Evolutionary conservation across 2,113 vertebrate genomes (phyloP), one percentile per base, ranked within the genome.

Genomic region (Ibidorhyncha struthersii): DNA sequence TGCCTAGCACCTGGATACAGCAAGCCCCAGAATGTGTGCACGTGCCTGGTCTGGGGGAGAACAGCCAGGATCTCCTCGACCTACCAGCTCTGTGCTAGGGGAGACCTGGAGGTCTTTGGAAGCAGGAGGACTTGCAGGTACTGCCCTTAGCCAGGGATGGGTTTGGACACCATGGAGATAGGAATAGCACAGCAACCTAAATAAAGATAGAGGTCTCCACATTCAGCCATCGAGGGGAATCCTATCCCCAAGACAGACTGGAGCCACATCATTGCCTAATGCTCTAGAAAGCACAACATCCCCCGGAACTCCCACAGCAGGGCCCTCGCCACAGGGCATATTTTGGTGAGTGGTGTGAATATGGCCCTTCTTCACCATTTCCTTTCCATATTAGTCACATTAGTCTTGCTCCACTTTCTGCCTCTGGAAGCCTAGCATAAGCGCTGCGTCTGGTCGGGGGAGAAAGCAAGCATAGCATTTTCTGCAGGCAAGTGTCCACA

Each of bases 391-490:
- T 86, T 76, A 66, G 87, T 78, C 69, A 43, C 78, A 82, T 80
- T 34, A 88, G 55, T 77, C 71, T 67, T 30, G 19, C 80, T 88
- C 40, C 22, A 34, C 92, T 93, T 74, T 86, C 84, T 89, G 67
- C 77, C 80, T 58, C 84, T 62, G 70, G 59, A 81, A 88, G 62
- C 47, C 47, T 20, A 66, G 69, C 8, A 2, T 52, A 84, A 90
- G 74, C 1, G 1, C 55, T 58, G 72, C 0, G 14, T 94, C 18
- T 58, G 82, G 47, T 69, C 19, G 5, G 66, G 36, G 59, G n/a
- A 97, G 93, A 95, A 95, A 95, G 93, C 94, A 95, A 95, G 82
- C 89, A 93, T 69, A 93, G 94, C 77, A 63, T 86, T 94, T 98
- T 89, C 86, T 95, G 90, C n/a, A 97, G 90, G 92, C 87, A 87